These are phyloP conservation scores for Parochlus steinenii DNA, from an alignment of 2,888 invertebrate species.

Conservation along the genomic window DNA sequence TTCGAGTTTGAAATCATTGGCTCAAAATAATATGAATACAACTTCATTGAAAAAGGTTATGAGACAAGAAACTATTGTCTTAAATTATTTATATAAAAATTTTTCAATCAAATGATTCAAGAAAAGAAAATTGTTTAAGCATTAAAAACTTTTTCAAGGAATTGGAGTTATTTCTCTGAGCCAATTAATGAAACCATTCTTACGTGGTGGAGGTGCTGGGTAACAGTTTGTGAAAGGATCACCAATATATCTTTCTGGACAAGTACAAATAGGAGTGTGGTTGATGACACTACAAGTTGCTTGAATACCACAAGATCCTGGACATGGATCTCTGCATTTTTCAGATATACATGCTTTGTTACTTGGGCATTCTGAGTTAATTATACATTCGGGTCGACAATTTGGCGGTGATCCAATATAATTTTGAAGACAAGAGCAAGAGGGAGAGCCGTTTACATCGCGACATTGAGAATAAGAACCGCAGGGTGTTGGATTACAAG, in stretches of 20 bases:
- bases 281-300: constrained; percentile 57
- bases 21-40: too few species aligned
- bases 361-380: constrained; percentile 56
- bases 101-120: too few species aligned
- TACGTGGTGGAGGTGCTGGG: constrained; percentile 18
- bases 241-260: constrained; percentile 48
- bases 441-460: constrained; percentile 44
- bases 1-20: too few species aligned
- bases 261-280: constrained; percentile 65
- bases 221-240: constrained; percentile 45
- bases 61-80: too few species aligned
- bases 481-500: constrained; percentile 55
- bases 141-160: too few species aligned
- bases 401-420: constrained; percentile 52
- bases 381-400: constrained; percentile 61
- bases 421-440: constrained; percentile 56
- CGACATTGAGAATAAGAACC: constrained; percentile 62
- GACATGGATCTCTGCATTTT: constrained; percentile 63
- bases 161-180: too few species aligned
- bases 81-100: neutral
- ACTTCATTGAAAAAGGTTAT: too few species aligned
- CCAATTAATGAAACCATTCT: too few species aligned
- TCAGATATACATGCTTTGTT: constrained; percentile 63
- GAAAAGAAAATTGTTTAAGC: too few species aligned
- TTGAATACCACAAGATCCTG: constrained; percentile 54